Base-by-base conservation (phyloP, 2,797 vertebrate genomes). In the Manis javanica region DNA sequence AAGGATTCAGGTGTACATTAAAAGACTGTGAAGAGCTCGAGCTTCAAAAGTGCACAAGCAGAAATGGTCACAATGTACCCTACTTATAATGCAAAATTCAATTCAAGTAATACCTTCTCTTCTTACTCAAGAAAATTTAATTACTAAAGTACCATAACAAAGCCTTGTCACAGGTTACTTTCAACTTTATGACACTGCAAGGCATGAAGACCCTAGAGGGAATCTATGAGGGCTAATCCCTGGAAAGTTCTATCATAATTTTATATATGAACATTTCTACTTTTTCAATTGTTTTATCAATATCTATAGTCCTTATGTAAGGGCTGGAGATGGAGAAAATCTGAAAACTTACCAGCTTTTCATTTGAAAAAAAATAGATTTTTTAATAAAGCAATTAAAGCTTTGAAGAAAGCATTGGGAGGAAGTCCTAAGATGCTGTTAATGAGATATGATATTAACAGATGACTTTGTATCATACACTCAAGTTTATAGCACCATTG, bases 291-390 rank as follows among this genome's bases (percentile, higher is more conserved):
- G 31, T n/a, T 83, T 86, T 81, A 59, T 87, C 96, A 96, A 46
- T 92, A 93, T 77, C 88, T 91, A 71, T 72, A 92, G 94, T 84
- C 51, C 64, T 95, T 66, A 92, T 37, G 46, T 79, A 37, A 94
- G 49, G 23, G 49, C 26, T 95, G 34, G 68, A 95, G 34, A 68
- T 19, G 49, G 19, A 78, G 79, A 88, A 93, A 90, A 93, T 59
- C 66, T 96, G 55, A 96, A 94, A 86, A 84, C 23, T 49, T 89
- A 74, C 63, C 31, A 91, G 69, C 42, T 94, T 92, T 96, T 96
- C 94, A 94, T 89, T 75, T 86, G 19, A 29, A 77, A 59, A 46
- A 90, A 46, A 78, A 3, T 16, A 29, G 55, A 8, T 42, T 75
- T 90, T 81, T 85, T 46, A 81, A 94, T 49, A 94, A 88, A 96